phyloP scores from a whole-genome alignment of 2,797 vertebrate species.

The Fratercula arctica region DNA sequence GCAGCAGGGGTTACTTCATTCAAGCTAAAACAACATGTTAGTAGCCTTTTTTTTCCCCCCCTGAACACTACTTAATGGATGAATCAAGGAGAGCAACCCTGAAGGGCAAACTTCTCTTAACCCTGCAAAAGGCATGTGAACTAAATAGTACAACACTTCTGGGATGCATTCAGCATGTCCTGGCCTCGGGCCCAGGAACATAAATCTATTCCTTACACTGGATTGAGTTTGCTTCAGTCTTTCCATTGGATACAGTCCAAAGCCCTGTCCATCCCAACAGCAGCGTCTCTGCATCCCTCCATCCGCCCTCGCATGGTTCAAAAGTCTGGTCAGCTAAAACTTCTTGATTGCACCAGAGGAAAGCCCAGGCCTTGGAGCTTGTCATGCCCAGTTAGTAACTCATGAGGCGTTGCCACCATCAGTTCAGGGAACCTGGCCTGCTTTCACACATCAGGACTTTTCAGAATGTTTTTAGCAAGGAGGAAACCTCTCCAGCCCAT shows the following conservation, averaged over 20 bases:
- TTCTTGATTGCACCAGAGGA: neutral
- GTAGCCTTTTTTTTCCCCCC: neutral
- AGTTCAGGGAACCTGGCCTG: neutral
- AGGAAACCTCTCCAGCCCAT: neutral
- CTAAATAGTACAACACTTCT: conserved; percentile 49
- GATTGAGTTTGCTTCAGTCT: conserved; percentile 43
- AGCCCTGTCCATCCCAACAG: neutral
- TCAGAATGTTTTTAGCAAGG: neutral
- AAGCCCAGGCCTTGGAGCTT: neutral
- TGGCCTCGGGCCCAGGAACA: conserved; percentile 31
- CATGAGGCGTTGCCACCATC: rapidly evolving
- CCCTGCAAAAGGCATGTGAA: conserved; percentile 34
- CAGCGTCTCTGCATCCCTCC: neutral
- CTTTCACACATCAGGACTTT: neutral
- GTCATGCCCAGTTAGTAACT: neutral
- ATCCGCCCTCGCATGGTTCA: neutral
- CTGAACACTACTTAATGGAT: neutral
- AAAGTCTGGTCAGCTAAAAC: neutral
- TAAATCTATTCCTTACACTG: conserved; percentile 23
- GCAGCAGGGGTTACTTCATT: conserved; percentile 28
- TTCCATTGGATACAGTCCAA: conserved; percentile 29
- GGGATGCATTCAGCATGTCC: conserved; percentile 47
- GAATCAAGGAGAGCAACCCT: conserved; percentile 36
- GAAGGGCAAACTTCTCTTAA: conserved; percentile 53
- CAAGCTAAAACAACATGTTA: conserved; percentile 21